Evolutionary conservation across 2,797 vertebrate genomes (phyloP).

Genomic region (Sphenodon punctatus): DNA sequence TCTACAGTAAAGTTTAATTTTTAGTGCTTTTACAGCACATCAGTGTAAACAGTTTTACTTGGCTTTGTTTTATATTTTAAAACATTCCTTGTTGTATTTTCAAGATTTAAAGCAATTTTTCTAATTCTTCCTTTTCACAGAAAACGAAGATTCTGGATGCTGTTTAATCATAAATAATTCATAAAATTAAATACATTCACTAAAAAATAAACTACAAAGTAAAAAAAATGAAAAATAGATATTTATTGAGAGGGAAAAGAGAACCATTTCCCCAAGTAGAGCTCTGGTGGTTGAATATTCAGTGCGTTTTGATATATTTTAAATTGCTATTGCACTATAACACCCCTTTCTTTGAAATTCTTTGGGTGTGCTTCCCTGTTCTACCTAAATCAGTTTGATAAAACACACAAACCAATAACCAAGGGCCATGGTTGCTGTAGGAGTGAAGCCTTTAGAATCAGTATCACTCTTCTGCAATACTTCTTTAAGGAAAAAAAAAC

Average conservation of each 20-base stretch:
- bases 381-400: conserved; percentile 89
- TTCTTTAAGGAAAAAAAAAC: conserved; percentile 59
- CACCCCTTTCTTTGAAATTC: conserved; percentile 94
- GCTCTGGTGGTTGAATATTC: conserved; percentile 95
- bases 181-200: conserved; percentile 99
- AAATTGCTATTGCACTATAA: conserved; percentile 91
- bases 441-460: conserved; percentile 78
- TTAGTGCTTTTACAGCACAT: conserved; percentile 91
- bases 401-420: conserved; percentile 81
- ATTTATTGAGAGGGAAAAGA: conserved; percentile 98
- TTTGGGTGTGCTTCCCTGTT: conserved; percentile 93
- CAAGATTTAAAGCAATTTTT: conserved; percentile 98
- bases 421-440: conserved; percentile 77
- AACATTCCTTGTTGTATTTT: conserved; percentile 95
- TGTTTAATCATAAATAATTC: conserved; percentile 95
- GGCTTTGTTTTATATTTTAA: conserved; percentile 99
- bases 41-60: conserved; percentile 99
- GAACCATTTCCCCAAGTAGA: conserved; percentile 89
- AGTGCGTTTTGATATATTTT: conserved; percentile 92
- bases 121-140: conserved; percentile 99
- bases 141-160: conserved; percentile 99
- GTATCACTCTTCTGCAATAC: conserved; percentile 71
- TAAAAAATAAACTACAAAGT: conserved; percentile 99
- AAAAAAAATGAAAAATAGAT: conserved; percentile 90
- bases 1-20: conserved; percentile 89